Conservation (phyloP, 2,113 vertebrate genomes). For the Dipodomys spectabilis region DNA sequence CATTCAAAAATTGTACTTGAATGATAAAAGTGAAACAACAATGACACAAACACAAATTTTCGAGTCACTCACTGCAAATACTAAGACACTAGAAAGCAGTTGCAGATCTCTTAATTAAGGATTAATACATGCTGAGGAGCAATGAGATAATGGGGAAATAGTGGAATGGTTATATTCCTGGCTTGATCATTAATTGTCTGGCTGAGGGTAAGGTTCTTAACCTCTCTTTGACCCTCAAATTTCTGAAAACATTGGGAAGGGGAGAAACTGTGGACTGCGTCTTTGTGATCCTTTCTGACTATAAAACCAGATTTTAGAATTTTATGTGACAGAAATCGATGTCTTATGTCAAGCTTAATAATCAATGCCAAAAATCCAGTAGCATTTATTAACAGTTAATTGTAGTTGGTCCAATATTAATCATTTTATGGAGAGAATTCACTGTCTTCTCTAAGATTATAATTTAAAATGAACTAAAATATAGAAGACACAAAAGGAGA, state of each 20-base stretch:
- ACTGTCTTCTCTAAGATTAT: neutral
- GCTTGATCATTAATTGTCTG: neutral
- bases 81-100: neutral
- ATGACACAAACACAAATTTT: slow-evolving; percentile 31
- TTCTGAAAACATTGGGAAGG: neutral
- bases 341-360: slow-evolving; percentile 4
- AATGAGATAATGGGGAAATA: neutral
- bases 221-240: neutral
- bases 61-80: neutral
- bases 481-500: slow-evolving; percentile 38
- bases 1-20: slow-evolving; percentile 52
- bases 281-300: neutral
- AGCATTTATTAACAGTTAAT: slow-evolving; percentile 61
- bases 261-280: neutral
- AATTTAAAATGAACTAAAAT: slow-evolving; percentile 61
- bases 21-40: slow-evolving; percentile 27
- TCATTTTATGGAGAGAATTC: slow-evolving; percentile 47
- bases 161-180: neutral
- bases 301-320: slow-evolving; percentile 27
- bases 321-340: neutral
- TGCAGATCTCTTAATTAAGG: slow-evolving; percentile 20
- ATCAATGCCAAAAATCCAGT: neutral
- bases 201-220: neutral
- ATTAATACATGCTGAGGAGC: neutral
- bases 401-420: slow-evolving; percentile 1